Evolutionary conservation across 2,888 invertebrate species (phyloP), one percentile per base, ranked within the genome.

Genomic region (Helleia helle): DNA sequence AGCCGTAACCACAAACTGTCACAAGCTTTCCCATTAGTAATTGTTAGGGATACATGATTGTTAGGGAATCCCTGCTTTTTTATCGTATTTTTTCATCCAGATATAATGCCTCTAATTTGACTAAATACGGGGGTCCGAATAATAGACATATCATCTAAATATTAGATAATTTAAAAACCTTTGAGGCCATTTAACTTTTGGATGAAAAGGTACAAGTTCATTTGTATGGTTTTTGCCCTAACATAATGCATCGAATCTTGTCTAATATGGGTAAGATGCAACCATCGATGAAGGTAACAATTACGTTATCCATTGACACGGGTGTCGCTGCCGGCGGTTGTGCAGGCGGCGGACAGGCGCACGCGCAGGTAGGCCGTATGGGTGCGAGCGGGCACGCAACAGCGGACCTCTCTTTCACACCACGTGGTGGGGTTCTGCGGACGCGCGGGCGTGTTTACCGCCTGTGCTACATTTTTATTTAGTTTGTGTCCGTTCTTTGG

Each of bases 391-490:
- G 51, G 57, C 58, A 38, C 31, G 45, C 29, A 4, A 26, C 18
- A 57, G 58, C 58, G 44, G 47, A 36, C 44, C 53, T 73, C 74
- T 69, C 67, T 40, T 62, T 73, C 65, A 68, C 65, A 68, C 72
- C 72, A 71, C 71, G 69, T 76, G 76, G 84, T 75, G 83, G 84
- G 81, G 81, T 61, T 65, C 60, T 58, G 56, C 54, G 57, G 67
- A 54, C 57, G 70, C 71, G 76, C 77, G 71, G 76, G 76, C 72
- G 76, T 71, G 73, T 69, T 70, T 62, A 64, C 68, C 58, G 77
- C 67, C 72, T 76, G 81, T 71, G 84, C 83, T 86, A 86, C 79
- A 84, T 79, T 83, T 75, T 81, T 79, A 79, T 81, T 83, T 80
- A 85, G 85, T 86, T 80, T 77, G 71, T 77, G 75, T 77, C 76